phyloP scores from a whole-genome alignment of 2,888 invertebrate species.

The Melanostoma scalare region DNA sequence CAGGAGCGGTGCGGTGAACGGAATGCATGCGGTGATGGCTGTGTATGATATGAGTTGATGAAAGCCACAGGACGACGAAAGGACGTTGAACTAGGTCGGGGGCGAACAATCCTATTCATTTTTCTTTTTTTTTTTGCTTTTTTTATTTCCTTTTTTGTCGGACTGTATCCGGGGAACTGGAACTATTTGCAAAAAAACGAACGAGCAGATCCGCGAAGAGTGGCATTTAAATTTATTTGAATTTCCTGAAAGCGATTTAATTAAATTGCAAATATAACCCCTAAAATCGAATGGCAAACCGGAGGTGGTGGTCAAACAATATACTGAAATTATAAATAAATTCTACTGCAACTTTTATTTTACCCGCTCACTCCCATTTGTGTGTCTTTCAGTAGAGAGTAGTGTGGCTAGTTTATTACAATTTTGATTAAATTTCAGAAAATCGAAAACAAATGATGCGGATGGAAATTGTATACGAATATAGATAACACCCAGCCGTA shows the following conservation, averaged over 20 bases:
- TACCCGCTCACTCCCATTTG: conserved; percentile 1
- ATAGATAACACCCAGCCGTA: background rate
- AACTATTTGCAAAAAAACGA: conserved; percentile 49
- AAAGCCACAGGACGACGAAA: conserved; percentile 59
- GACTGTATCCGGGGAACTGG: conserved; percentile 35
- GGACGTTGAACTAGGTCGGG: conserved; percentile 58
- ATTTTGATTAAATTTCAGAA: conserved; percentile 63
- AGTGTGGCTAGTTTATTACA: conserved; percentile 51
- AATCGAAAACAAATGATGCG: conserved; percentile 27
- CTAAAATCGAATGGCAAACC: conserved; percentile 57
- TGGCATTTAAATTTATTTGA: conserved; percentile 65
- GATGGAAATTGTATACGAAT: conserved; percentile 6
- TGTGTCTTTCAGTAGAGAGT: background rate
- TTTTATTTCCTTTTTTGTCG: background rate
- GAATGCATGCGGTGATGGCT: conserved; percentile 39
- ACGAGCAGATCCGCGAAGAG: background rate
- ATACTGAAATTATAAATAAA: conserved; percentile 20
- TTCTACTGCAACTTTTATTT: conserved; percentile 12
- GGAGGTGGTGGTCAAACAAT: conserved; percentile 45
- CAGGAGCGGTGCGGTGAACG: conserved; percentile 34
- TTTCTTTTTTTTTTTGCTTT: conserved; percentile 2
- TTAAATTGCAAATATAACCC: conserved; percentile 66
- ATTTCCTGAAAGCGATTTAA: conserved; percentile 70
- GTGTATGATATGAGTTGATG: conserved; percentile 66
- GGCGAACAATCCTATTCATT: conserved; percentile 5